Evolutionary conservation across 2,113 vertebrate species (phyloP), one percentile per base, ranked within the genome.

Genomic region (Rhineura floridana): DNA sequence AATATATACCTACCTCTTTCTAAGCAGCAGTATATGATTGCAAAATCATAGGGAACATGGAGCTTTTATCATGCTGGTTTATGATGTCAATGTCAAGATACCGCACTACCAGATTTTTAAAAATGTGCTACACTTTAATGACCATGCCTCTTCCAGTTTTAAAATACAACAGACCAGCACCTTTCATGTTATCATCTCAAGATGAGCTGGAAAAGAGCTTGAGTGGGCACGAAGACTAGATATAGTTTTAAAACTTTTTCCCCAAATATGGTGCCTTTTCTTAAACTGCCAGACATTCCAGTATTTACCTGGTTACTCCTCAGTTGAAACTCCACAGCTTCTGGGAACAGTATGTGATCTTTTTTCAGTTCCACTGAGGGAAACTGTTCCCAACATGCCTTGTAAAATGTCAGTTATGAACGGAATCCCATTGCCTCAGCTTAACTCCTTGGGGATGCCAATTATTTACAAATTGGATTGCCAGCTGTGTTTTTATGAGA

Each of bases 391-490:
- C 89, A 90, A 90, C 8, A 72, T 87, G 48, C 19, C 25, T 89
- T 33, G 1, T 65, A 85, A 93, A 92, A 93, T 28, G 72, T 83
- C 83, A 84, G 42, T 83, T 81, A 81, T 36, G 72, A 91, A 89
- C 21, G 55, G 84, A 93, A 93, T 91, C 76, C 63, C 85, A 55
- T 48, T 91, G n/a, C 65, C 75, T 89, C 52, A 39, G 82, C 67
- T 10, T 2, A 85, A 50, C 69, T 85, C 88, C 52, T 86, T 9
- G 83, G 69, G 33, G 42, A 88, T 36, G 90, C 72, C 76, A 93
- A 90, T 94, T 93, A 93, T 73, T 86, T 87, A 87, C 80, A 93
- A 91, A 92, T 44, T 91, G 48, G 78, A 81, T 90, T 83, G 91
- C 91, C 0, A 2, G 23, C 62, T 93, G 75, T 90, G 82, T 83